Percentiles rank a stretch among this genome's conserved stretches.
These are phyloP conservation scores for Acanthis flammea DNA, from an alignment of 2,797 vertebrate genomes.

Conservation along the genomic window DNA sequence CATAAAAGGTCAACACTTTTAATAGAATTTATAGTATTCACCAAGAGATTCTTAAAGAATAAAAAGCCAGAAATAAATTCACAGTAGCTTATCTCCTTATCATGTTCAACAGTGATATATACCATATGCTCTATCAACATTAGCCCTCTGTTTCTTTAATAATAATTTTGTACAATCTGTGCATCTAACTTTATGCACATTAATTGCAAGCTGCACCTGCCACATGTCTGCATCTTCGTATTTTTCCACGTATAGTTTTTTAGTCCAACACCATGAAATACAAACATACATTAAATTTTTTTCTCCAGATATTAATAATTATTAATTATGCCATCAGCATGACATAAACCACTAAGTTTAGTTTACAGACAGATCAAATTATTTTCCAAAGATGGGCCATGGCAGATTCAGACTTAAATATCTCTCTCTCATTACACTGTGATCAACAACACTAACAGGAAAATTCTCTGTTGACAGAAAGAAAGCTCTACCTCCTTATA, in stretches of 20 bases:
- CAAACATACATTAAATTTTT: background rate
- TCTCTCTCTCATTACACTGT: background rate
- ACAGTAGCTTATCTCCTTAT: background rate
- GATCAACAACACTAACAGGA: background rate
- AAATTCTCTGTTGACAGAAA: background rate
- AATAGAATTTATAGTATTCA: slow-evolving; percentile 24
- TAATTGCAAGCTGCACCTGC: background rate
- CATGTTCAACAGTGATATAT: background rate
- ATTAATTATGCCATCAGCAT: background rate
- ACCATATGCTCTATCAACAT: background rate
- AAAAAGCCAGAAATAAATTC: background rate
- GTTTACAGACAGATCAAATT: background rate
- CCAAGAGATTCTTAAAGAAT: background rate
- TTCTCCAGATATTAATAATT: background rate
- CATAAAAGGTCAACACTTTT: background rate
- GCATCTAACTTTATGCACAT: background rate
- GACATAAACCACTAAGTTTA: background rate
- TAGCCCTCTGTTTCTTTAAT: background rate
- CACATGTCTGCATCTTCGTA: background rate
- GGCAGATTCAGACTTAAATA: background rate
- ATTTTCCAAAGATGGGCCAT: background rate
- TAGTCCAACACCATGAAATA: background rate
- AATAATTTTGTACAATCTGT: background rate
- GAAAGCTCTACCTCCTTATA: background rate
- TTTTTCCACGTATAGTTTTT: background rate